Base-by-base conservation (phyloP, 2,113 vertebrate species). In the Falco punctatus region DNA sequence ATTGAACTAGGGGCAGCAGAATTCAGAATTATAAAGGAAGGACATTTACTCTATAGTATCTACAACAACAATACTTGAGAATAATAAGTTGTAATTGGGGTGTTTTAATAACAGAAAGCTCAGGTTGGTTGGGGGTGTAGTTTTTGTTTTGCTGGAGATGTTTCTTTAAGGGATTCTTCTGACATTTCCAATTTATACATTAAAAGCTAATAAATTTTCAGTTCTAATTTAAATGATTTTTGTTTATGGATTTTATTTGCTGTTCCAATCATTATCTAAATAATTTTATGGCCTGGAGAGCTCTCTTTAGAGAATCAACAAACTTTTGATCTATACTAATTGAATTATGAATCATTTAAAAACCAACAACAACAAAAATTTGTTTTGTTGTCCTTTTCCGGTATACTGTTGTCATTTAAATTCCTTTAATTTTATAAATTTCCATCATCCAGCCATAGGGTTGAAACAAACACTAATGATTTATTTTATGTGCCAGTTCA, bases 401-500 rank as follows among this genome's bases (percentile, higher is more conserved):
- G 9, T 44, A 21, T 65, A 58, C 35, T 69, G 12, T 90, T 96
- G 93, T 93, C 3, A 28, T 94, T 96, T 96, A 42, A 93, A 79
- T 96, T 94, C 58, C 40, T 73, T 65, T 52, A 65, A 69, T 73
- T 94, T 65, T 71, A 18, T 49, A 65, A 49, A 82, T 97, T 97
- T 67, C n/a, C 22, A 73, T 70, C 32, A 96, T 92, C 74, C 91
- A 92, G 48, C 26, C 28, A 74, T 59, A 84, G 27, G 44, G 80
- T 88, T 96, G 83, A 19, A 95, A 51, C 28, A 74, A 97, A 48
- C 19, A 85, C 27, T 90, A 77, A 96, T 90, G 61, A 94, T 92
- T 96, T 97, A 78, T 88, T 96, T 96, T 92, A 71, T 64, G 51
- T 96, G 64, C 77, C 27, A 46, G 91, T 94, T 97, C 92, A 71